Base-by-base conservation (phyloP, 2,888 invertebrate species). In the Mythimna pallens region DNA sequence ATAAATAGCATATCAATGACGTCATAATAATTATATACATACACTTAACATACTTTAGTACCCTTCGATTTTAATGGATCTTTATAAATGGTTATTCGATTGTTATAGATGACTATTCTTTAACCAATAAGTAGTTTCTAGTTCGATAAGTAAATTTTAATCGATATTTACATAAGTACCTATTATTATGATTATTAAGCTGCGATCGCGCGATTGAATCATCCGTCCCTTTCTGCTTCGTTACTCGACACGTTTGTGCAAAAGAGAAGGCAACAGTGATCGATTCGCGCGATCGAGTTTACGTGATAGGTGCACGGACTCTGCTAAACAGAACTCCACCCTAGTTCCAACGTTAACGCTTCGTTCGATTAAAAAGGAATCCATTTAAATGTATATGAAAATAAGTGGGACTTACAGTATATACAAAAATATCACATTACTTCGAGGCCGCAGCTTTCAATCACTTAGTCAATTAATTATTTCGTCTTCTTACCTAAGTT, bases 371-470 rank as follows among this genome's bases (percentile, higher is more conserved):
- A 90, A 88, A 95, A 95, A 95, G 92, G 91, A 95, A 94, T 93
- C 94, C 94, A 94, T 95, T 95, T 95, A 96, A 96, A 96, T 95
- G 95, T 96, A 92, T 96, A 96, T 92, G 96, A 96, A 96, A 96
- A 96, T 96, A 96, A 96, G 93, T 95, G 93, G 94, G 95, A 95
- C 96, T 96, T 95, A 96, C 95, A 95, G 94, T 95, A 96, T 96
- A 95, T 96, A 96, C 96, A 96, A 96, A 96, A 96, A 96, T 96
- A 96, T 96, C 96, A 96, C 96, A 96, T 95, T 95, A 96, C 94
- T 95, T 96, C 95, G 96, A 96, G 96, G 96, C 96, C 96, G 96
- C 96, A 96, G 96, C 96, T 96, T 96, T 95, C 94, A 94, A 90
- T 94, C 93, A 92, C 94, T 95, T 94, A 96, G 92, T 94, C 90